Evolutionary conservation across 1,140 invertebrate species (phyloP).

Genomic region (Bombus huntii): DNA sequence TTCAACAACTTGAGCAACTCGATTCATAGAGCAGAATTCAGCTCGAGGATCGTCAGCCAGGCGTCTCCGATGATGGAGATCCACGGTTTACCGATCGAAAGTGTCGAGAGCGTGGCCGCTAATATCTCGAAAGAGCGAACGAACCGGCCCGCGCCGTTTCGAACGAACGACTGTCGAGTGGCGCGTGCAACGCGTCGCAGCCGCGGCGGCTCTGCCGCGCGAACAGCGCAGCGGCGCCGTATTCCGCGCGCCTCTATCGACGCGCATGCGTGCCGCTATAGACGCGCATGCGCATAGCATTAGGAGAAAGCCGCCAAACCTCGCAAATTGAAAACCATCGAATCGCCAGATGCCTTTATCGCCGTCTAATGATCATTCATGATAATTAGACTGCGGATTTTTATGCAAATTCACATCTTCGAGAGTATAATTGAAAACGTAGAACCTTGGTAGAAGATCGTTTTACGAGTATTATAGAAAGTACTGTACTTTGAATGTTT

Average conservation of each 20-base stretch:
- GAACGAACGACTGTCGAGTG: slow-evolving; percentile 65
- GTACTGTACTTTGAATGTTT: too few relatives aligned
- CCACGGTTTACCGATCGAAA: slow-evolving; percentile 15
- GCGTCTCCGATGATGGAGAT: not conserved
- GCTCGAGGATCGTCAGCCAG: slow-evolving; percentile 6
- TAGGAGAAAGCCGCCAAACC: not conserved
- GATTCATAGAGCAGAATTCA: not conserved
- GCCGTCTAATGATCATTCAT: not conserved
- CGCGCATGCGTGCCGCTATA: not conserved
- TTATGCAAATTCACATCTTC: too few relatives aligned
- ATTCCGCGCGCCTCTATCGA: slow-evolving; percentile 43
- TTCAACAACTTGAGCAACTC: not conserved
- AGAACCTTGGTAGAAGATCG: too few relatives aligned
- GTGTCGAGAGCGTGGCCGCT: not conserved
- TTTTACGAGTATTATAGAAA: too few relatives aligned
- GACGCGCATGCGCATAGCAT: not conserved
- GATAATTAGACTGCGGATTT: too few relatives aligned
- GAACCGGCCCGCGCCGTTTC: slow-evolving; percentile 61
- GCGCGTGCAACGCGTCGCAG: slow-evolving; percentile 68
- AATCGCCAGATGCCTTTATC: not conserved
- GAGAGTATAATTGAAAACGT: too few relatives aligned
- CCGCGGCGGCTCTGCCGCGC: slow-evolving; percentile 63
- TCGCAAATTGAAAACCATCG: not conserved
- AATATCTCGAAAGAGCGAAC: not conserved
- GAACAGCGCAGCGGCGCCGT: slow-evolving; percentile 55